These are phyloP conservation scores for Parazoanthus darwini DNA, from an alignment of 92 coral and sea anemone genomes.

Conservation along the genomic window DNA sequence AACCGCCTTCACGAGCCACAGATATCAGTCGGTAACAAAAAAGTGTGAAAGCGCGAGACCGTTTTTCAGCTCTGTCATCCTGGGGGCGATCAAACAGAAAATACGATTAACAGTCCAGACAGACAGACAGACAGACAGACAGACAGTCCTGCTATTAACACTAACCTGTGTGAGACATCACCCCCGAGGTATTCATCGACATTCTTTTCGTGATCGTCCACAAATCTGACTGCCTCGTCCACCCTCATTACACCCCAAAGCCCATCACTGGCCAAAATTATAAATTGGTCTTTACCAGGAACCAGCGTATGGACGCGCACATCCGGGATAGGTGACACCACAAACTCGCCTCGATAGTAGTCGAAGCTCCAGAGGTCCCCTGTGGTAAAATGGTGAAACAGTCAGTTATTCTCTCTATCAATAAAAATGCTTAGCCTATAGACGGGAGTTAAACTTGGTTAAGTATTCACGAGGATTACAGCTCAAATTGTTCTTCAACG, in stretches of 20 bases:
- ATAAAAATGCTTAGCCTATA: too few relatives aligned
- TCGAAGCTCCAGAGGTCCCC: constrained; percentile 46
- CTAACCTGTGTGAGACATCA: constrained; percentile 93
- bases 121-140: too few relatives aligned
- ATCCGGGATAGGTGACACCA: constrained; percentile 96
- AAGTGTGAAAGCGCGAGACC: too few relatives aligned
- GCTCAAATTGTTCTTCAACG: too few relatives aligned
- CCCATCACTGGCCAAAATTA: constrained; percentile 90
- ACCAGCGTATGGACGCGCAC: constrained; percentile 78
- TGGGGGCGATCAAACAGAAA: too few relatives aligned
- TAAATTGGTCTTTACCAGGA: constrained; percentile 79
- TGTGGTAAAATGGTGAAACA: background rate
- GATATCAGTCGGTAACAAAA: too few relatives aligned
- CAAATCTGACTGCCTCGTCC: constrained; percentile 90
- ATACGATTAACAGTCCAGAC: background rate
- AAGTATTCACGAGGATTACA: too few relatives aligned
- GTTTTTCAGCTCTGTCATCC: too few relatives aligned
- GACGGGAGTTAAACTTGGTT: too few relatives aligned
- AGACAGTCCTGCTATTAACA: too few relatives aligned
- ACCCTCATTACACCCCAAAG: constrained; percentile 93
- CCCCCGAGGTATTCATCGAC: constrained; percentile 66
- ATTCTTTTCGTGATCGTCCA: constrained; percentile 75
- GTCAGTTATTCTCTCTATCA: background rate
- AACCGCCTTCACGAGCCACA: too few relatives aligned
- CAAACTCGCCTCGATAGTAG: constrained; percentile 83